These are phyloP conservation scores for Sitta carolinensis DNA, from an alignment of 2,797 vertebrate species.

Conservation along the genomic window DNA sequence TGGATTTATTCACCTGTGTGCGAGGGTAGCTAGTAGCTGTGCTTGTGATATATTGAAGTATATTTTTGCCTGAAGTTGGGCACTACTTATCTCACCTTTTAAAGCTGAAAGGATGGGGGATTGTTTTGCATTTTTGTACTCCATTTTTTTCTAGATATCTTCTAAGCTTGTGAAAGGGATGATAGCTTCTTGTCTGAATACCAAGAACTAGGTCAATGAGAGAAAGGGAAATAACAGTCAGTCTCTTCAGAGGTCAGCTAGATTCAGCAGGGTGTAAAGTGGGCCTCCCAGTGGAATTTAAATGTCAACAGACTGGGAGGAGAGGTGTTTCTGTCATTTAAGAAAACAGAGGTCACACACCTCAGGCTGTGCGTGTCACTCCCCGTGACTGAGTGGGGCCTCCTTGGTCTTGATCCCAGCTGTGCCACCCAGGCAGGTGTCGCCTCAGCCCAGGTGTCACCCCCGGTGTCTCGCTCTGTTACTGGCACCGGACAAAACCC, in stretches of 20 bases:
- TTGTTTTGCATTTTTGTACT: not conserved
- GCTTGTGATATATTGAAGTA: not conserved
- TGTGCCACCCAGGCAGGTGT: not conserved
- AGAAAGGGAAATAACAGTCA: not conserved
- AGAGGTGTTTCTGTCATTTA: not conserved
- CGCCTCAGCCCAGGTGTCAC: not conserved
- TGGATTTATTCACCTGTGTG: not conserved
- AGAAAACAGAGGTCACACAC: not conserved
- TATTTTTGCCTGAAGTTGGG: not conserved
- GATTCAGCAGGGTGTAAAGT: not conserved
- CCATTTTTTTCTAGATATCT: not conserved
- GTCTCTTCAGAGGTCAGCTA: not conserved
- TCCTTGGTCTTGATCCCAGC: not conserved
- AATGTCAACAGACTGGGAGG: not conserved
- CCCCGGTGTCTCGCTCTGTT: rapidly evolving
- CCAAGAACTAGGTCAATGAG: not conserved
- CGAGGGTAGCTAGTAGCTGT: not conserved
- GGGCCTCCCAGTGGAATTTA: not conserved
- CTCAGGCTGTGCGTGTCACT: not conserved
- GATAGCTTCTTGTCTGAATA: not conserved
- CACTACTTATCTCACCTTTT: not conserved
- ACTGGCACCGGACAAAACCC: not conserved
- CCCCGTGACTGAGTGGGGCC: rapidly evolving
- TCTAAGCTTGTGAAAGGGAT: not conserved
- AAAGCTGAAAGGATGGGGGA: not conserved